phyloP scores from a whole-genome alignment of 2,797 vertebrate species.

The Anniella stebbinsi region DNA sequence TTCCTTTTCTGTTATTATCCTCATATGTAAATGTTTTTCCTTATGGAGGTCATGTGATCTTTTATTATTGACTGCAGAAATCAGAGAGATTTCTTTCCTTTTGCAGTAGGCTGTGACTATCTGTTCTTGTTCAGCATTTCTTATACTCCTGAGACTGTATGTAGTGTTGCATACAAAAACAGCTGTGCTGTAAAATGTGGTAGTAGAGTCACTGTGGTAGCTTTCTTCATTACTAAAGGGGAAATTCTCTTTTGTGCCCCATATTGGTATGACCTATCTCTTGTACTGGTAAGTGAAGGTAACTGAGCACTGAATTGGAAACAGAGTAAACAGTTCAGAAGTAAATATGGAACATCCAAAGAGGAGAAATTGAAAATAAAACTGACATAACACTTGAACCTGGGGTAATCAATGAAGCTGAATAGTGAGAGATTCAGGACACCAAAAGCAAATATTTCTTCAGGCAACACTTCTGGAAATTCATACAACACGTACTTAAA shows the following conservation, averaged over 20 bases:
- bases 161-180: constrained; percentile 45
- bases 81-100: background rate
- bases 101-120: constrained; percentile 25
- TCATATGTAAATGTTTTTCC: constrained; percentile 20
- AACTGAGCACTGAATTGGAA: constrained; percentile 27
- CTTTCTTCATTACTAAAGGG: constrained; percentile 42
- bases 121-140: constrained; percentile 39
- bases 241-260: constrained; percentile 30
- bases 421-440: no score
- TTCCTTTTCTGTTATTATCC: background rate
- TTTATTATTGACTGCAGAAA: constrained; percentile 17
- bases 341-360: accelerated
- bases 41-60: constrained; percentile 12
- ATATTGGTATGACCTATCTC: constrained; percentile 13
- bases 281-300: constrained; percentile 35
- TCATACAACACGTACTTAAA: no score
- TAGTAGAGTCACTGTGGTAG: constrained; percentile 18
- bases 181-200: background rate
- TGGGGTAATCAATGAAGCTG: no score
- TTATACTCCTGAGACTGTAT: constrained; percentile 58
- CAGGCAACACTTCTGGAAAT: no score
- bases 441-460: no score
- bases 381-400: no score
- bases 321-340: constrained; percentile 17
- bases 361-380: background rate